Evolutionary conservation across 2,113 vertebrate genomes (phyloP).

Genomic region (Thermophis baileyi): DNA sequence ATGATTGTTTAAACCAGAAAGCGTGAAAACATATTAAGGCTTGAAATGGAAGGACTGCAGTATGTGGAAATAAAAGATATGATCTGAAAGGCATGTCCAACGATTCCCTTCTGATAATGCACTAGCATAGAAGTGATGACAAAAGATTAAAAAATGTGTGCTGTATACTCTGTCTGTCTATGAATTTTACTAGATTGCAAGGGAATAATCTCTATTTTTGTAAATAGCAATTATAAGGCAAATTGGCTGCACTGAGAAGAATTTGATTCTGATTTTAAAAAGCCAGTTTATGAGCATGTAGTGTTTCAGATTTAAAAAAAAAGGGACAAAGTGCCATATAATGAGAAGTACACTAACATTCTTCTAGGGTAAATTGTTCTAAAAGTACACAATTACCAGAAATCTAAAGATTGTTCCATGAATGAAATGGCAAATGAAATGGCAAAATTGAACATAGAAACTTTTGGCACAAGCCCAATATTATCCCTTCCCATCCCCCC

Average conservation of each 20-base stretch:
- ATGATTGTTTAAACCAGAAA: constrained; percentile 43
- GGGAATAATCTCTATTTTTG: constrained; percentile 45
- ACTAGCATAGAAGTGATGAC: neutral
- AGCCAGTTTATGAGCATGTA: constrained; percentile 31
- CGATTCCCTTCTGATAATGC: neutral
- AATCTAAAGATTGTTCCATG: neutral
- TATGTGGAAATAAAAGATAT: constrained; percentile 8
- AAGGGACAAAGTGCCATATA: neutral
- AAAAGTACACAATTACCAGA: constrained; percentile 39
- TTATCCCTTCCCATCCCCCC: neutral
- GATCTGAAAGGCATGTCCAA: neutral
- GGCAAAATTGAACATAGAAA: neutral
- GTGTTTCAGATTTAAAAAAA: constrained; percentile 40
- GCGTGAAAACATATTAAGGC: neutral
- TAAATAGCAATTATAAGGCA: constrained; percentile 55
- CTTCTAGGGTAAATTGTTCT: constrained; percentile 29
- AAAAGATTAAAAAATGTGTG: constrained; percentile 44
- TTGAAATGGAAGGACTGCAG: constrained; percentile 18
- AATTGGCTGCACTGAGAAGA: constrained; percentile 40
- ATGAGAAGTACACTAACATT: constrained; percentile 31
- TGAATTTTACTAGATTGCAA: constrained; percentile 33
- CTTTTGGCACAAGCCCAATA: constrained; percentile 4
- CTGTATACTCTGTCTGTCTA: constrained; percentile 21
- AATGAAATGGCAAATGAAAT: neutral
- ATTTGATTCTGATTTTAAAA: constrained; percentile 57